Percentiles rank a stretch among this genome's conserved stretches.
Conservation (phyloP, 2,888 invertebrate species). For the Siphlonurus alternatus region DNA sequence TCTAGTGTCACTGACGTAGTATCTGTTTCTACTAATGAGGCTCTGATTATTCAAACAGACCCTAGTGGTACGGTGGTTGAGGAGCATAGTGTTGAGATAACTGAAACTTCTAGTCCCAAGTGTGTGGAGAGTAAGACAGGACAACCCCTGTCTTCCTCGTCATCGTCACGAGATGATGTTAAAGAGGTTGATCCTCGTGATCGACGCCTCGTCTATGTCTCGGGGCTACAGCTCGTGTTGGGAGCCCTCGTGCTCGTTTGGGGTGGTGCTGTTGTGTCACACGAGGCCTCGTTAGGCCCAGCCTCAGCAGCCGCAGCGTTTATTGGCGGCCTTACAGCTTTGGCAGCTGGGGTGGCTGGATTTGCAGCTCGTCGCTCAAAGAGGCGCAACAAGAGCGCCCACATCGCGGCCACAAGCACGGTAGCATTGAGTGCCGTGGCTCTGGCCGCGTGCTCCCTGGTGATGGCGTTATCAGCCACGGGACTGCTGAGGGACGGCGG, state of each 20-base stretch:
- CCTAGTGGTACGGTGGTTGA: background rate
- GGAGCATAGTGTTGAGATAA: background rate
- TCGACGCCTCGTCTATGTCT: background rate
- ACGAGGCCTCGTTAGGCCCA: background rate
- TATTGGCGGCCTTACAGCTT: background rate
- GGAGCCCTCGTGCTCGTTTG: background rate
- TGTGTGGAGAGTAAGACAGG: background rate
- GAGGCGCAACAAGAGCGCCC: background rate
- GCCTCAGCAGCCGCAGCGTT: background rate
- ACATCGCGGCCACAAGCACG: background rate
- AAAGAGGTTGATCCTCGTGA: background rate
- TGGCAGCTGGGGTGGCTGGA: background rate
- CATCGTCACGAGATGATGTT: background rate
- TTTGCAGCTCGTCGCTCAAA: background rate
- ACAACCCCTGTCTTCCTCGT: background rate
- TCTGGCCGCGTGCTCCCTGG: constrained; percentile 21
- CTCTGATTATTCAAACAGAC: background rate
- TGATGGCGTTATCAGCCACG: constrained; percentile 22
- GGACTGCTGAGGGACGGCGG: constrained; percentile 22
- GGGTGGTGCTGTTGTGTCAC: background rate
- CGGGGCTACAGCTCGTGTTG: background rate
- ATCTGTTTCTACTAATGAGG: background rate
- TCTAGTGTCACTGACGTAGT: background rate
- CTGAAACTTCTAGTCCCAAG: background rate
- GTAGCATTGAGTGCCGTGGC: constrained; percentile 14